These are phyloP conservation scores for Tridacna crocea DNA, from an alignment of 2,888 invertebrate genomes.

Conservation along the genomic window DNA sequence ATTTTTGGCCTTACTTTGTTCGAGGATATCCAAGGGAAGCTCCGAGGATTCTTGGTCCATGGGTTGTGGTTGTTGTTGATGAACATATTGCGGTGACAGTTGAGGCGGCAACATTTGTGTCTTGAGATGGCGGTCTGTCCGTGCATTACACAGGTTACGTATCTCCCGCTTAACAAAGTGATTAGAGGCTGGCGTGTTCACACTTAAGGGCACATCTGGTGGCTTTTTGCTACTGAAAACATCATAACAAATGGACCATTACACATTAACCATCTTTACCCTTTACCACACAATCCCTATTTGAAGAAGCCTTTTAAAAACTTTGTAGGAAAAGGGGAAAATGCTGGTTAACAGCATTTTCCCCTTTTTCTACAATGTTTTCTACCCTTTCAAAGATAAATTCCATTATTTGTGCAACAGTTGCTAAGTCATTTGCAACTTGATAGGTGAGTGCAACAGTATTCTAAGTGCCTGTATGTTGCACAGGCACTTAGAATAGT, in stretches of 20 bases:
- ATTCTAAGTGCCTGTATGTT: no score
- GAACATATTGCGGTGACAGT: constrained; percentile 28
- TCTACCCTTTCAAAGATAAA: no score
- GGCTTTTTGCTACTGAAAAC: constrained; percentile 68
- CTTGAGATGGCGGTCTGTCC: constrained; percentile 85
- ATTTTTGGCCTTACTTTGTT: constrained; percentile 72
- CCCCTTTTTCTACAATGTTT: no score
- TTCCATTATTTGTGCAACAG: no score
- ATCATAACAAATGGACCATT: background rate
- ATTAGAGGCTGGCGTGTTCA: constrained; percentile 85
- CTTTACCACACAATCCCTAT: no score
- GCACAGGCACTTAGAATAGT: no score
- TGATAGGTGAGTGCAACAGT: no score
- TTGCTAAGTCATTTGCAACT: no score
- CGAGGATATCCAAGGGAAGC: constrained; percentile 77
- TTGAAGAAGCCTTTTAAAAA: no score
- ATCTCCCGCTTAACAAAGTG: constrained; percentile 96
- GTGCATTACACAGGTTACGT: constrained; percentile 93
- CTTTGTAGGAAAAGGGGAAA: no score
- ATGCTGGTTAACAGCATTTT: no score
- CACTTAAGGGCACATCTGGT: constrained; percentile 61
- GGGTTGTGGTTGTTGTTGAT: constrained; percentile 77
- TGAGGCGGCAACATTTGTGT: constrained; percentile 33
- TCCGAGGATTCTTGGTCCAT: constrained; percentile 72
- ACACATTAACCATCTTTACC: no score